These are phyloP conservation scores for Parazoanthus darwini DNA, from an alignment of 92 coral and sea anemone species.

Conservation along the genomic window DNA sequence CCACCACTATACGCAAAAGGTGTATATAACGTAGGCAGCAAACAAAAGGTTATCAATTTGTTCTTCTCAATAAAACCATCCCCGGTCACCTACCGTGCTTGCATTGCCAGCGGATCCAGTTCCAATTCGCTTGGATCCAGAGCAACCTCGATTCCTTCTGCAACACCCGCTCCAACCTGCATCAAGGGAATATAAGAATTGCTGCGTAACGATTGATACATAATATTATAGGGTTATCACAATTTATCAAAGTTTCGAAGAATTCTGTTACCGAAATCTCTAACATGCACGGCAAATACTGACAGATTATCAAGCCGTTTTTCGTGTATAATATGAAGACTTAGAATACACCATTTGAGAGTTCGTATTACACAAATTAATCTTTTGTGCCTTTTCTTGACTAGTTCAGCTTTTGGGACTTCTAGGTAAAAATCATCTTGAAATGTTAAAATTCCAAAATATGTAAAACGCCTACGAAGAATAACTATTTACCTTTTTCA, in stretches of 20 bases:
- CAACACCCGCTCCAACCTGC: conserved; percentile 82
- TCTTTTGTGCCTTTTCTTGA: background rate
- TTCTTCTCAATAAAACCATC: background rate
- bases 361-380: background rate
- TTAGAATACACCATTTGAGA: background rate
- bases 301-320: background rate
- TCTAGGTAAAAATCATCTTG: background rate
- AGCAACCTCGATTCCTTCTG: conserved; percentile 97
- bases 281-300: background rate
- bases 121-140: conserved; percentile 98
- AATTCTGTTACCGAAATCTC: too few species aligned
- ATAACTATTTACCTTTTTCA: conserved; percentile 35
- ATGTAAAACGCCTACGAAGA: background rate
- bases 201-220: background rate
- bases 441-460: background rate
- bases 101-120: conserved; percentile 99
- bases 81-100: conserved; percentile 79
- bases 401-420: background rate
- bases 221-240: background rate
- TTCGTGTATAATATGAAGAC: background rate
- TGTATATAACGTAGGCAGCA: too few species aligned
- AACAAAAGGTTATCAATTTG: too few species aligned
- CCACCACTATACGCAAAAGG: too few species aligned
- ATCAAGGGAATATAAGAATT: background rate
- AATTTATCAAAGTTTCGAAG: too few species aligned